A percentile compares a stretch with the other conserved stretches of the same genome.
Conservation (phyloP, 2,113 vertebrate genomes). For the Oxygymnocypris stewartii region DNA sequence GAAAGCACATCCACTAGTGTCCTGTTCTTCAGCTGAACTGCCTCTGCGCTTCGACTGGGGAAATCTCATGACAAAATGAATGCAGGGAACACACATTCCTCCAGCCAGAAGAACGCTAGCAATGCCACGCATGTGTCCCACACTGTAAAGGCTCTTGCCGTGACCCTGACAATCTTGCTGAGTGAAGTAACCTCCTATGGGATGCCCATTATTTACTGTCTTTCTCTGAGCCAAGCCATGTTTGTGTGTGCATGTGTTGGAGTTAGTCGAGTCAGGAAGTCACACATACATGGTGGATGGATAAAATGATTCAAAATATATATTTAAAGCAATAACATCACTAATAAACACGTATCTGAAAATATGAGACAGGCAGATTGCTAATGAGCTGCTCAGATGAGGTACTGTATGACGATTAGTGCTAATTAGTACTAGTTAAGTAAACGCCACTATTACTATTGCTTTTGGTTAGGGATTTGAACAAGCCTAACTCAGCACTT, state of each 20-base stretch:
- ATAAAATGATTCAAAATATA: neutral
- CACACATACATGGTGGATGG: neutral
- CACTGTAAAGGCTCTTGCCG: conserved; percentile 13
- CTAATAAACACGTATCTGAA: neutral
- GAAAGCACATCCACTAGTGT: conserved; percentile 29
- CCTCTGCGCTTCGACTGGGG: conserved; percentile 43
- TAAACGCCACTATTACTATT: neutral
- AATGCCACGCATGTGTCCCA: conserved; percentile 3
- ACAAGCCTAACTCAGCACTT: neutral
- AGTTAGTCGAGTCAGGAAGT: neutral
- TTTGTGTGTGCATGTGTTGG: conserved; percentile 28
- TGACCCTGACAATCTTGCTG: conserved; percentile 22
- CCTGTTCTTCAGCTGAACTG: conserved; percentile 44
- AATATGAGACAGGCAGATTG: neutral
- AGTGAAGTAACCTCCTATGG: conserved; percentile 35
- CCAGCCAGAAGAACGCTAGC: conserved; percentile 16
- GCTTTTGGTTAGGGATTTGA: neutral
- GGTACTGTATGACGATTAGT: neutral
- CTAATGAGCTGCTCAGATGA: neutral
- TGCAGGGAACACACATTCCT: conserved; percentile 25
- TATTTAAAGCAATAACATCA: neutral
- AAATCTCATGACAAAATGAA: conserved; percentile 41
- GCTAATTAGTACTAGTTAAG: neutral
- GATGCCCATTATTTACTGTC: conserved; percentile 31
- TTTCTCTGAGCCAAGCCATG: neutral